Evolutionary conservation across 2,113 vertebrate species (phyloP), one percentile per base, ranked within the genome.

Genomic region (Patagioenas fasciata): DNA sequence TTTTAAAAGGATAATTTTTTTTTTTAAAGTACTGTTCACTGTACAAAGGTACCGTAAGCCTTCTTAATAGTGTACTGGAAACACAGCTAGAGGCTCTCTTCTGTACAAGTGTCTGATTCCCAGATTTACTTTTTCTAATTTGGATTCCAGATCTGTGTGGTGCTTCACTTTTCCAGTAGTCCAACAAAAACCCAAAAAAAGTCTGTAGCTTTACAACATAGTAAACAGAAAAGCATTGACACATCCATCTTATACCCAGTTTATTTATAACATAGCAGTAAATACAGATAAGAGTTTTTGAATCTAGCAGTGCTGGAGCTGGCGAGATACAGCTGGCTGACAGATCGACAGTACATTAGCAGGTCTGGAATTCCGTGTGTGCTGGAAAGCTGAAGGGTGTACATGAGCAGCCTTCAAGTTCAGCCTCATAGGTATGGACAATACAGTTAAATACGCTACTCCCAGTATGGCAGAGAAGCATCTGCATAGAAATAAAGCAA

Each of bases 261-360:
- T 96, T 96, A 95, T 97, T 96, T 90, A 75, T 61, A 86, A 2
- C 28, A 69, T 21, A 71, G 40, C 53, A 91, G 77, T 86, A 91
- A 90, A 65, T 92, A 95, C 34, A 96, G 65, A 2, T 18, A 23
- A n/a, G n/a, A 88, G 29, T 56, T 81, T 56, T 74, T 8, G 2
- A 74, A 88, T 44, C 10, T 84, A 72, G 38, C 47, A 84, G 0
- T 48, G 47, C 60, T 42, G 60, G 28, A 74, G 31, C 25, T 85
- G 28, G 40, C 1, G 7, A 80, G 42, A 72, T 31, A 51, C 23
- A 80, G 32, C 31, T 77, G 7, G 61, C 56, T 56, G 44, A 34
- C 31, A 74, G 17, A 81, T 24, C 3, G 23, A 24, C 1, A 23
- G 13, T 3, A 36, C 48, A 5, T 44, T 36, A 23, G 54, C 18